phyloP scores from a whole-genome alignment of 2,797 vertebrate species.

The Sebastiscus albofasciatus region DNA sequence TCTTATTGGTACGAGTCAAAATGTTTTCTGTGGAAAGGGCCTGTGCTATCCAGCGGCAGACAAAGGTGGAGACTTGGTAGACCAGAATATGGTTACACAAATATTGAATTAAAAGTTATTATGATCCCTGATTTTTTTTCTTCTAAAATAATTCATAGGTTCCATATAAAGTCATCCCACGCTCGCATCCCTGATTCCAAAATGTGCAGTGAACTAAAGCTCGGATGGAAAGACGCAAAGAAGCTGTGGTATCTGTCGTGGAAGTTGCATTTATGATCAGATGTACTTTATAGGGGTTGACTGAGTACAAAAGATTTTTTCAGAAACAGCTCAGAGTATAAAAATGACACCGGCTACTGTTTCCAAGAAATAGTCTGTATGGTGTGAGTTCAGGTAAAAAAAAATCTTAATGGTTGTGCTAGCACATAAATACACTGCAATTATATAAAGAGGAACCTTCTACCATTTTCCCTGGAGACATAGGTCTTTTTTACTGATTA shows the following conservation, averaged over 20 bases:
- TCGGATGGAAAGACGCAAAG: no score
- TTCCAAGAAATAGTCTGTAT: constrained; percentile 7
- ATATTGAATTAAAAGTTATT: not conserved
- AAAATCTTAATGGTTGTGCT: not conserved
- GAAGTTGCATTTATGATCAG: not conserved
- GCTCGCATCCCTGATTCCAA: not conserved
- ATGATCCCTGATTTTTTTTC: not conserved
- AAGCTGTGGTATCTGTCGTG: no score
- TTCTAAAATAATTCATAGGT: not conserved
- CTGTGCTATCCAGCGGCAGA: not conserved
- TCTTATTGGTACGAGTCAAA: not conserved
- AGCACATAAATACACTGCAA: not conserved
- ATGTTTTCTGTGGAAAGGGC: not conserved
- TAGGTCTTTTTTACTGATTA: not conserved
- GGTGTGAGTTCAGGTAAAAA: not conserved
- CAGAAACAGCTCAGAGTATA: not conserved
- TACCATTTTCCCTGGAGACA: not conserved
- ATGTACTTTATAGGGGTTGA: not conserved
- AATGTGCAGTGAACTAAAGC: not conserved
- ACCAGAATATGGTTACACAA: not conserved
- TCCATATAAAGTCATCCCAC: not conserved
- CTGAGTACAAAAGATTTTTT: not conserved
- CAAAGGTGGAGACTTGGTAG: not conserved
- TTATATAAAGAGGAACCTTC: not conserved
- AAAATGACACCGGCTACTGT: not conserved